These are phyloP conservation scores for Steatornis caripensis DNA, from an alignment of 2,113 vertebrate genomes.

Conservation along the genomic window DNA sequence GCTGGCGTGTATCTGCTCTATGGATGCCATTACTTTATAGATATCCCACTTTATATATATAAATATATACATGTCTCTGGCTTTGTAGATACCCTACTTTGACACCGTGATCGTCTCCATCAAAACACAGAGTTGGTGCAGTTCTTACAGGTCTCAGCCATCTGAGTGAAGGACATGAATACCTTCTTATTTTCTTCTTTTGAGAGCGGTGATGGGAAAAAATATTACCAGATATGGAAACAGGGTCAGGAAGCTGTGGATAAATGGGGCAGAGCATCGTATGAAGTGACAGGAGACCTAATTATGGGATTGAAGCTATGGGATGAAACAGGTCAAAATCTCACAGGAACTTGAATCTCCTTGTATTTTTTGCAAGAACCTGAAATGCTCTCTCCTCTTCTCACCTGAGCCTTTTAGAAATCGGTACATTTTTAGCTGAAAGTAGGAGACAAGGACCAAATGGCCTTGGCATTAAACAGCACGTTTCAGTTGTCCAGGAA, in stretches of 20 bases:
- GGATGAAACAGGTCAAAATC: slow-evolving; percentile 29
- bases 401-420: background rate
- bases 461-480: background rate
- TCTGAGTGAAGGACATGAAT: slow-evolving; percentile 33
- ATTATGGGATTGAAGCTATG: slow-evolving; percentile 32
- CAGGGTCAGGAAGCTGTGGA: slow-evolving; percentile 4
- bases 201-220: background rate
- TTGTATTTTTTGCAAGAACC: background rate
- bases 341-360: slow-evolving; percentile 18
- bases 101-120: background rate
- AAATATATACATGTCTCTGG: background rate
- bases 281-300: slow-evolving; percentile 42
- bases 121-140: background rate
- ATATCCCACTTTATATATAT: background rate
- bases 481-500: background rate
- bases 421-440: background rate
- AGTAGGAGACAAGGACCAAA: background rate
- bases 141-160: background rate
- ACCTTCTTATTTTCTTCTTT: background rate
- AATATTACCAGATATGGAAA: slow-evolving; percentile 18
- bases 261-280: slow-evolving; percentile 12
- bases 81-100: background rate
- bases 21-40: background rate
- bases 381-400: background rate
- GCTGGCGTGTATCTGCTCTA: background rate